Base-by-base conservation (phyloP, 2,113 vertebrate species). In the Ammospiza caudacuta region DNA sequence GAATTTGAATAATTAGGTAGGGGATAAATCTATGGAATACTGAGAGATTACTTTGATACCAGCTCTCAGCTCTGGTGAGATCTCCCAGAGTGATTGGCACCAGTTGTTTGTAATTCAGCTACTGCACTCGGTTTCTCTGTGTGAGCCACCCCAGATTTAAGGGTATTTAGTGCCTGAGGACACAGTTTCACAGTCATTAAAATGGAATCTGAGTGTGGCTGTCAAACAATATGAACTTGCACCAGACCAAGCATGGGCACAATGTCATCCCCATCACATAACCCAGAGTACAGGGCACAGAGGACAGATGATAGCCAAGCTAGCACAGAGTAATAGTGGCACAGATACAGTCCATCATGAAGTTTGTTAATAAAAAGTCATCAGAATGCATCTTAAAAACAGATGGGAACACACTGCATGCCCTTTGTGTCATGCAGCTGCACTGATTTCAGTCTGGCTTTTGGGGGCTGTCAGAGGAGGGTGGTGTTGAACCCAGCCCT, bases 1-100 rank as follows among this genome's bases (percentile, higher is more conserved):
- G 76, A 80, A 88, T 94, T 94, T 86, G 85, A 83, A 83, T 93
- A 88, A 90, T 88, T 88, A 90, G 47, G 31, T 90, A 69, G 67
- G 31, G 55, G 41, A 92, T 82, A 85, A 82, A 83, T 79, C 75
- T 90, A 1, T 77, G 68, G 85, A 81, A 83, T 89, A 92, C 43
- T 64, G 76, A 84, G 28, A 81, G 58, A 90, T 83, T 81, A 39
- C 86, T 89, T 83, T 75, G 73, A 89, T 94, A 61, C 12, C 2
- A 61, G 3, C 61, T 89, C 62, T 35, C 49, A 44, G 72, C 75
- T 88, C 87, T 55, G 72, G 76, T 92, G 93, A 91, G 72, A 69
- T 92, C 69, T 89, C 83, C 68, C 58, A 16, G 41, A 37, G 61
- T 43, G 80, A 84, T 16, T 78, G 76, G 51, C 49, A 35, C 41